These are phyloP conservation scores for Tipula lateralis DNA, from an alignment of 2,888 invertebrate genomes.

Conservation along the genomic window DNA sequence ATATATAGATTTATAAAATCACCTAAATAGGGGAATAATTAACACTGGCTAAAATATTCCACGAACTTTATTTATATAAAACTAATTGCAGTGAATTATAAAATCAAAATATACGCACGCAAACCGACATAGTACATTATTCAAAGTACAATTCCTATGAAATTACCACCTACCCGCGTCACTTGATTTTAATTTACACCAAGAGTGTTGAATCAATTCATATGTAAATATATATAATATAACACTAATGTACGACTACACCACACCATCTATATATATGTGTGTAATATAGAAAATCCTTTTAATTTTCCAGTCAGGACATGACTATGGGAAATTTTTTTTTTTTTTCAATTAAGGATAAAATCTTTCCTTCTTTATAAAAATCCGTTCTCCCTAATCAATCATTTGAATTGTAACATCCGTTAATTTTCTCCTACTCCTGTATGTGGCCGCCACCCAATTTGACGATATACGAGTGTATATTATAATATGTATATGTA, in stretches of 20 bases:
- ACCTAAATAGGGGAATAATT: too few relatives aligned
- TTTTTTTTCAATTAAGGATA: not conserved
- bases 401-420: slow-evolving; percentile 11
- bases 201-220: not conserved
- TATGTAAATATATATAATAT: not conserved
- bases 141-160: not conserved
- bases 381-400: not conserved
- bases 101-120: not conserved
- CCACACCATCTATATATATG: not conserved
- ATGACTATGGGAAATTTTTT: not conserved
- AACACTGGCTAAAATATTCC: not conserved
- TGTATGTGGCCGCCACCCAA: not conserved
- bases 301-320: slow-evolving; percentile 16
- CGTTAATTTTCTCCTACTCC: not conserved
- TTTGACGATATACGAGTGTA: not conserved
- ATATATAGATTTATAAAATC: too few relatives aligned
- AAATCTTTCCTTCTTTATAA: not conserved
- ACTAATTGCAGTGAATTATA: not conserved
- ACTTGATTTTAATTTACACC: slow-evolving; percentile 1
- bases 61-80: not conserved
- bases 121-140: not conserved
- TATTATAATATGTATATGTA: not conserved
- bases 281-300: not conserved
- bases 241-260: not conserved
- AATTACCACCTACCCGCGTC: not conserved